Percentiles rank a stretch among this genome's conserved stretches.
phyloP scores from a whole-genome alignment of 2,113 vertebrate genomes.

The Lycocorax pyrrhopterus region DNA sequence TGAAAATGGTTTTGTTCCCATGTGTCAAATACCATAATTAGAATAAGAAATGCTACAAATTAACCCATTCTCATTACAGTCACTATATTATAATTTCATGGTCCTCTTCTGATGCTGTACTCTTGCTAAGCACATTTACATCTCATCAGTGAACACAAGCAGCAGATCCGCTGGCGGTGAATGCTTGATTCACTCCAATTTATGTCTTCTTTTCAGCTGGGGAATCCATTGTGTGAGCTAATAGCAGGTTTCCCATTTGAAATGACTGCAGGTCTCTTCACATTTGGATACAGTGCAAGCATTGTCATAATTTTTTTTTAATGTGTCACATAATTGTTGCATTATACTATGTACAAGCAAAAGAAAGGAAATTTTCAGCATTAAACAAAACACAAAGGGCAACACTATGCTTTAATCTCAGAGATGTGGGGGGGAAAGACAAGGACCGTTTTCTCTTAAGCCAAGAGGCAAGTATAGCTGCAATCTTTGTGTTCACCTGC shows the following conservation, averaged over 20 bases:
- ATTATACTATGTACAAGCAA: neutral
- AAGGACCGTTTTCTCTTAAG: neutral
- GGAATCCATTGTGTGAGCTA: constrained; percentile 44
- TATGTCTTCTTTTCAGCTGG: constrained; percentile 35
- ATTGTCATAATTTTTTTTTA: constrained; percentile 31
- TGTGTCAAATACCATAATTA: constrained; percentile 56
- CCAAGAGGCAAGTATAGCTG: neutral
- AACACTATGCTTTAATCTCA: neutral
- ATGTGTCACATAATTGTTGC: neutral
- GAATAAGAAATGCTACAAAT: constrained; percentile 61
- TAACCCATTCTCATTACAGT: constrained; percentile 57
- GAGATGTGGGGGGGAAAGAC: neutral
- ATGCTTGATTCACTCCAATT: constrained; percentile 40
- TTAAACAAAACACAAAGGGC: neutral
- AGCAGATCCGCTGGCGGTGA: constrained; percentile 13
- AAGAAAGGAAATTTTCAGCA: neutral
- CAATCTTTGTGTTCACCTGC: neutral
- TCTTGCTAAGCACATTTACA: constrained; percentile 50
- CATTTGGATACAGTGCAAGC: neutral
- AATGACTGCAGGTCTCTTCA: constrained; percentile 40
- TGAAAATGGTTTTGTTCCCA: constrained; percentile 32
- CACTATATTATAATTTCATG: constrained; percentile 45
- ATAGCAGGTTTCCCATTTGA: constrained; percentile 36
- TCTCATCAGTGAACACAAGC: constrained; percentile 34
- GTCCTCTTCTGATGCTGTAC: constrained; percentile 31